Evolutionary conservation across 2,888 invertebrate species (phyloP), one percentile per base, ranked within the genome.

Genomic region (Nemotelus nigrinus): DNA sequence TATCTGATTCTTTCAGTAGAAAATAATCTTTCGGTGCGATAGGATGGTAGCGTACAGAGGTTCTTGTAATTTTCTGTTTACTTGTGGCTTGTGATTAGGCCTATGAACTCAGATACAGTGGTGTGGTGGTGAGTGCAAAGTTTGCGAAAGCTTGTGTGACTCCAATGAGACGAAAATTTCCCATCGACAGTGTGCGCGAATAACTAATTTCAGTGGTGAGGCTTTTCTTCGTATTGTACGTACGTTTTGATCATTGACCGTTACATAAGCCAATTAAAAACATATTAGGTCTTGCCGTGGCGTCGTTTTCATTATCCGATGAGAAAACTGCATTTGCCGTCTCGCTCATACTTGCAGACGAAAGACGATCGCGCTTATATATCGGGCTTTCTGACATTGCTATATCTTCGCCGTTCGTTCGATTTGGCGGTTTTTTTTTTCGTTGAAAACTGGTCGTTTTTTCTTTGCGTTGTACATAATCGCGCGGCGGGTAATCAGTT

Each of bases 201-300:
- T 41, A 3, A 43, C 43, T n/a, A 58, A 58, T 5, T 58, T 58
- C 25, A 10, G 48, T 41, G 47, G 1, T 65, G 10, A n/a, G 48
- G 10, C 41, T 39, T 44, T 6, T 39, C 53, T 25, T 41, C 8
- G 5, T 45, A 6, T 50, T 44, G 44, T 2, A 7, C 68, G 68
- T 48, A 2, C 48, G 68, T 25, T n/a, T 2, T 8, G 53, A 47
- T 50, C 53, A 55, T 55, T 50, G 6, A n/a, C 39, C 70, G 25
- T 70, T 70, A 70, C 41, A 70, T 70, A 70, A 70, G 41, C 53
- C 70, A 70, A 68, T 68, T 68, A 53, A 53, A 50, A 55, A 47
- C 53, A 43, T 43, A 70, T 70, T 53, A 53, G 50, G n/a, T 25
- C 39, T 7, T n/a, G 70, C 53, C 47, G 47, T 7, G 10, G 65